Evolutionary conservation across 2,113 vertebrate genomes (phyloP).

Genomic region (Microcebus jonahi): DNA sequence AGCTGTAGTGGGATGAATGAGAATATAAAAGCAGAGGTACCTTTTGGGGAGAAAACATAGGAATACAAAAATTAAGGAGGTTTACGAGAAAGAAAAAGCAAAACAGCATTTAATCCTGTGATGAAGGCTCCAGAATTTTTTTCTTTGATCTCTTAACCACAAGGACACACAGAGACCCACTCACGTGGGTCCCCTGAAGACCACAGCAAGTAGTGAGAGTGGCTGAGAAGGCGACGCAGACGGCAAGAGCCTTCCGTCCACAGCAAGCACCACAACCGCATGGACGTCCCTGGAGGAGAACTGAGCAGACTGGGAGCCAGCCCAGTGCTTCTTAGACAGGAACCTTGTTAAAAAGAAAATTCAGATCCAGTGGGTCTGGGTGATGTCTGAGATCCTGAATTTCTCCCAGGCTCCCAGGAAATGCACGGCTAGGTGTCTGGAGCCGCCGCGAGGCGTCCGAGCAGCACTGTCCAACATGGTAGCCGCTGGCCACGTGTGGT

Average conservation of each 20-base stretch:
- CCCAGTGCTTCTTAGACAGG: rapidly evolving
- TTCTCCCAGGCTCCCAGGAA: background rate
- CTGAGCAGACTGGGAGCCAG: rapidly evolving
- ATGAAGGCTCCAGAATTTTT: background rate
- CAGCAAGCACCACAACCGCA: rapidly evolving
- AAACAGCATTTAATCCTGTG: background rate
- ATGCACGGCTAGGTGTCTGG: rapidly evolving
- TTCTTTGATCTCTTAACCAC: background rate
- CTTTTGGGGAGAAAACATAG: background rate
- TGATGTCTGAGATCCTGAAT: background rate
- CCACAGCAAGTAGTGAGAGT: background rate
- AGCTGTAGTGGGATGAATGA: background rate
- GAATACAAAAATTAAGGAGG: background rate
- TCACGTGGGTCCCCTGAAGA: background rate
- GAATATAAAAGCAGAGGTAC: background rate
- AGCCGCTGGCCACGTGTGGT: rapidly evolving
- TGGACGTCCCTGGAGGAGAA: rapidly evolving
- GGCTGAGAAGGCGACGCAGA: background rate
- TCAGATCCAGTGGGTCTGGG: background rate
- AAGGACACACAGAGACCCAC: background rate
- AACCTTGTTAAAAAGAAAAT: background rate
- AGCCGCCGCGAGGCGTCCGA: background rate
- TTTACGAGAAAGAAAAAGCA: background rate
- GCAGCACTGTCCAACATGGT: rapidly evolving
- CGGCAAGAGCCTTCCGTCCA: rapidly evolving